Evolutionary conservation across 2,888 invertebrate genomes (phyloP).

Genomic region (Chaetogeoica ovagalla): DNA sequence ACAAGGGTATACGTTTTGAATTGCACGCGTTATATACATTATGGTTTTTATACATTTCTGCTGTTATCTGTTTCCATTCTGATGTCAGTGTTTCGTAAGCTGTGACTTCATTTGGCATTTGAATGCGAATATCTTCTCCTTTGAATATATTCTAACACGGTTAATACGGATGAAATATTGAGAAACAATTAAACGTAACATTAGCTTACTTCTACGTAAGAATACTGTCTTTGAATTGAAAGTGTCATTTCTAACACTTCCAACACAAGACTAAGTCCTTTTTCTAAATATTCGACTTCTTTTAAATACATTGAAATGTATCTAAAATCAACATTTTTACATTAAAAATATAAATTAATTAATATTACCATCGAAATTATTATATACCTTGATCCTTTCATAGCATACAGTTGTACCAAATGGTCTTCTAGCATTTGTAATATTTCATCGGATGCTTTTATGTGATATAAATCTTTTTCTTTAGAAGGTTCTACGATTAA

Average conservation of each 20-base stretch:
- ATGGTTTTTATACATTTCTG: not conserved
- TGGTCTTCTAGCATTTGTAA: conserved; percentile 81
- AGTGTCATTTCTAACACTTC: conserved; percentile 80
- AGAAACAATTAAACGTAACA: not conserved
- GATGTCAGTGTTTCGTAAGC: conserved; percentile 57
- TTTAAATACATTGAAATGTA: conserved; percentile 84
- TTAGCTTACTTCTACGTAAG: conserved; percentile 71
- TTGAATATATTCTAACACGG: conserved; percentile 75
- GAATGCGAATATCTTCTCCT: conserved; percentile 84
- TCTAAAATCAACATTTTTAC: conserved; percentile 43
- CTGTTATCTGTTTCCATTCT: conserved; percentile 62
- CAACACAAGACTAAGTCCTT: conserved; percentile 76
- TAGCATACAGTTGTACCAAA: conserved; percentile 78
- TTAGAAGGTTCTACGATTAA: conserved; percentile 67
- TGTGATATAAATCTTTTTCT: conserved; percentile 67
- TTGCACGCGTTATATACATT: conserved; percentile 11
- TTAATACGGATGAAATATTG: not conserved
- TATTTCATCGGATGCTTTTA: conserved; percentile 78
- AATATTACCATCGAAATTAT: not conserved
- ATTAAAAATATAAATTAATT: not conserved
- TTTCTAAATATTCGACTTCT: conserved; percentile 85
- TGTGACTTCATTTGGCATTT: conserved; percentile 75
- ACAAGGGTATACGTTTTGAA: conserved; percentile 19
- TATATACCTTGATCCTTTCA: conserved; percentile 75
- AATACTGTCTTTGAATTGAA: conserved; percentile 81